Conservation (phyloP, 2,113 vertebrate species). For the Stigmatopora argus region DNA sequence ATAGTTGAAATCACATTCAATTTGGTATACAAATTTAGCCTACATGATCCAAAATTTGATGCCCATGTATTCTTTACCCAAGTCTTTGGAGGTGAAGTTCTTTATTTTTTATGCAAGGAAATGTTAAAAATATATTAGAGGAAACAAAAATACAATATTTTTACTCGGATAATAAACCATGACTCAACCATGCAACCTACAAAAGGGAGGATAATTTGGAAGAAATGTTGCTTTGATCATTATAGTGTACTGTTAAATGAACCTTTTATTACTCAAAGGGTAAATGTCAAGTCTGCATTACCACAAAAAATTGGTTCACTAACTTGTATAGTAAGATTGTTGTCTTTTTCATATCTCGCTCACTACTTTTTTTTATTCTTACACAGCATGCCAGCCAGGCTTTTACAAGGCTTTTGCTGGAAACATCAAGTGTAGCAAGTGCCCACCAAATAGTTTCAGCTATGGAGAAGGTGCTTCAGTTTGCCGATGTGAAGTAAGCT, state of each 20-base stretch:
- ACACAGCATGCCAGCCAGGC: conserved; percentile 84
- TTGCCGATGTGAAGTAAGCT: conserved; percentile 87
- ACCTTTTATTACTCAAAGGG: background rate
- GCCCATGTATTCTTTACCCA: no score
- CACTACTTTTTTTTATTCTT: conserved; percentile 24
- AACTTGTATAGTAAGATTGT: background rate
- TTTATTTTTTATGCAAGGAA: no score
- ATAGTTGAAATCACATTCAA: no score
- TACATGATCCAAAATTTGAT: no score
- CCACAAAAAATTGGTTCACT: no score
- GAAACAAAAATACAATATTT: no score
- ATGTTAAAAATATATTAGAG: no score
- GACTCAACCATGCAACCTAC: no score
- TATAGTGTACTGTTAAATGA: background rate
- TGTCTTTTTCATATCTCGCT: background rate
- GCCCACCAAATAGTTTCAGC: conserved; percentile 87
- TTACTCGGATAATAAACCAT: no score
- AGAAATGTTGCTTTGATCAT: background rate
- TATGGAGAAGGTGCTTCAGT: conserved; percentile 80
- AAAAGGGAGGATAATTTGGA: background rate
- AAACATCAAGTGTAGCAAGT: conserved; percentile 90
- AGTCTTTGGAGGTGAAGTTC: no score
- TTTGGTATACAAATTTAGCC: no score
- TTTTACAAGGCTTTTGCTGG: conserved; percentile 94
- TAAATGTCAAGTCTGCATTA: no score